Evolutionary conservation across 1,140 invertebrate genomes (phyloP), one percentile per base, ranked within the genome.

Genomic region (Rhizoglyphus robini): DNA sequence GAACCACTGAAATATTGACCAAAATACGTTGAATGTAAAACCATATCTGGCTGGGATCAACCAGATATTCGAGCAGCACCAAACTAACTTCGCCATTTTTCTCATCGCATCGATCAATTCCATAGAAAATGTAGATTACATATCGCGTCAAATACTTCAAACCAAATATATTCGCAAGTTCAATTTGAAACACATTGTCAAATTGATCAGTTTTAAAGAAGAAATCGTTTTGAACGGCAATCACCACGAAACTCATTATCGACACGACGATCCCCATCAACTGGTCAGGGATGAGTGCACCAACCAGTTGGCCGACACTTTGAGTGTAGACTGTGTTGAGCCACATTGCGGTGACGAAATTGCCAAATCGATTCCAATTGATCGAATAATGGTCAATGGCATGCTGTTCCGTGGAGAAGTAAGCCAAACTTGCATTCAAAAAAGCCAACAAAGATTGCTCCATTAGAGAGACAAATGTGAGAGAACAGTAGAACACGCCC

Each of bases 331-430:
- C 8, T 20, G 23, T 23, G 23, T 27, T 54, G 15, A 25, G 51
- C 8, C 23, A 32, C 8, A 54, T 27, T 11, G 20, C 23, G 51
- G 15, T 11, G 8, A 54, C 20, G n/a, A n/a, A n/a, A n/a, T 54
- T 8, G 8, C 23, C 51, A 32, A 54, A 32, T 8, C 51, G 51
- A 54, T 54, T 54, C 51, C 51, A 54, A 54, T 54, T 54, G 51
- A 54, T 15, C 5, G 51, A 8, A 54, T 32, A 11, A 15, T 54
- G 8, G 51, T 54, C 51, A 20, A 54, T 54, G 8, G 51, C 20
- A 25, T 27, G 51, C 23, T 54, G 51, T 27, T 5, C 51, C 15
- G 51, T 5, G 31, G 20, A 25, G 31, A 54, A 54, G 51, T 54
- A 54, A 54, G 8, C 23, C 51, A 54, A 27, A 20, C 23, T 5